Base-by-base conservation (phyloP, 2,888 invertebrate genomes). In the Erebia epiphron region DNA sequence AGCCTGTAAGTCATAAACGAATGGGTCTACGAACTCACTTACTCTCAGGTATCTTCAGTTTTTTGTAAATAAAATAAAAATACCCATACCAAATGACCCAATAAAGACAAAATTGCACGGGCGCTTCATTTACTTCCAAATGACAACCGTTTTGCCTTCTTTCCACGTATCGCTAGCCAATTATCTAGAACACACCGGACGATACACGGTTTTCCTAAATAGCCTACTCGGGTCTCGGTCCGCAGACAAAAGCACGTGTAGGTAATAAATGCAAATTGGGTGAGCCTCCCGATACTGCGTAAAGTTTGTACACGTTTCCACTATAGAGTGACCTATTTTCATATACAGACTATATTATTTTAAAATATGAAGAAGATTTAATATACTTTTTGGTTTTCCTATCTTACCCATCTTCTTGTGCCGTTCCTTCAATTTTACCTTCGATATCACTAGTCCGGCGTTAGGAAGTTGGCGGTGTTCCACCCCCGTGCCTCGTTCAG, bases 211-310 rank as follows among this genome's bases (percentile, higher is more conserved):
- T 82, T 79, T 76, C 77, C 79, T 81, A 83, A 86, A 86, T 82
- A 83, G 79, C 77, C 76, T 77, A 66, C 61, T 66, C 70, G 73
- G 74, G 63, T 72, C 72, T 66, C 70, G 73, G 74, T 65, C 73
- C 72, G 68, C 79, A 80, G 79, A 82, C 83, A 82, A 81, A 80
- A 83, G 84, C 85, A 84, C 82, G 81, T 80, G 79, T 78, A 77
- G 73, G 83, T 85, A 87, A 88, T 88, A 84, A 85, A 89, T 89
- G 88, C 86, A 89, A 87, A 89, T 88, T 88, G 88, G 83, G 72
- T 70, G 72, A 74, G 74, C 74, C 74, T 72, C 68, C 74, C 74
- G 68, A 74, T 74, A 74, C 74, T 72, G 70, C 70, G 70, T 74
- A 67, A 67, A 72, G 74, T 74, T 72, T 35, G 66, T 58, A 50